Evolutionary conservation across 1,140 invertebrate genomes (phyloP), one percentile per base, ranked within the genome.

Genomic region (Campodea augens): DNA sequence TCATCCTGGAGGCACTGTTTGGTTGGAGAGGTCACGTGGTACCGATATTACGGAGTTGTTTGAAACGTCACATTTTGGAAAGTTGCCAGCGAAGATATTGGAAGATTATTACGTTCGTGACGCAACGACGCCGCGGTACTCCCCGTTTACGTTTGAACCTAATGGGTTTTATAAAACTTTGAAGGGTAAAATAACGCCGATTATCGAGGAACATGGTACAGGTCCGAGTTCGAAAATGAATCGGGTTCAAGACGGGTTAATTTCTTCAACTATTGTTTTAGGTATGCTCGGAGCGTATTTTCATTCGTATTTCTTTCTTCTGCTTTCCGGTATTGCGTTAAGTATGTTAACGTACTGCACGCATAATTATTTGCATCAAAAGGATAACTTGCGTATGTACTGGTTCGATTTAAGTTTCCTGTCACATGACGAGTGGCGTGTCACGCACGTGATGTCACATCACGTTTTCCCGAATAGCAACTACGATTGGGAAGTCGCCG

Each of bases 301-400:
- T 41, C 15, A 13, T 4, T 41, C 39, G 5, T 19, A 20, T 18
- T n/a, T 20, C 2, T 2, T 41, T 3, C n/a, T 3, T 41, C 4
- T 22, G n/a, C 18, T 50, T 0, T 24, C 54, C 7, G 55, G 55
- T 10, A 7, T 49, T 5, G 5, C 45, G 38, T 42, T 58, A 10
- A 40, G 42, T n/a, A 43, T 57, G 44, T 22, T 21, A 2, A 47
- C 44, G 3, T 53, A 52, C n/a, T 54, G 49, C 12, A 48, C 56
- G 3, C 60, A 62, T 49, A 62, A 61, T 45, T 62, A 57, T 47
- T 55, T 60, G 38, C 60, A 62, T 41, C 41, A 57, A 41, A 47
- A 46, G n/a, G 55, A 62, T 48, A 58, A 57, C 41, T 61, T 54
- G 55, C 38, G 60, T 22, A 58, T 53, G 50, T 60, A 55, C 47